A percentile compares a stretch with the other conserved stretches of the same genome.
These are phyloP conservation scores for Pseudoips prasinana DNA, from an alignment of 2,888 invertebrate species.

Conservation along the genomic window DNA sequence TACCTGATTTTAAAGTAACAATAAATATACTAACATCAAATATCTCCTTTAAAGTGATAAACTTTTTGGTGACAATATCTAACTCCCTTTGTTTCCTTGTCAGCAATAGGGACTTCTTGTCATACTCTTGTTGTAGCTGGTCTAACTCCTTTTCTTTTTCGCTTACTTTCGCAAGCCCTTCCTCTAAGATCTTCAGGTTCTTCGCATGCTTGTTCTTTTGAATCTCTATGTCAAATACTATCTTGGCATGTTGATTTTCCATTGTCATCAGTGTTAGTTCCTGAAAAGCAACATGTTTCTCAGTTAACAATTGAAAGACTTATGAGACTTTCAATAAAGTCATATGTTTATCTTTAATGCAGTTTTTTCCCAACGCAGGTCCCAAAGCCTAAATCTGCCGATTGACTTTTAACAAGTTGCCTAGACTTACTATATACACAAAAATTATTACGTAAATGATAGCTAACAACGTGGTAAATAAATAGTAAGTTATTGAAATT, in stretches of 20 bases:
- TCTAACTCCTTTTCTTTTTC: slow-evolving; percentile 62
- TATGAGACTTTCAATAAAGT: too few relatives aligned
- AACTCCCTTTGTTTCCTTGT: slow-evolving; percentile 66
- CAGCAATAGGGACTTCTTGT: slow-evolving; percentile 49
- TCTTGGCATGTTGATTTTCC: slow-evolving; percentile 82
- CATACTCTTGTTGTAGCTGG: slow-evolving; percentile 52
- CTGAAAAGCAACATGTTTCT: too few relatives aligned
- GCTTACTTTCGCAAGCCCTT: slow-evolving; percentile 47
- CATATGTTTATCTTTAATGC: too few relatives aligned
- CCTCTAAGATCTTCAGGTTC: slow-evolving; percentile 56
- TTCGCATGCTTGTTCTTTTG: slow-evolving; percentile 62
- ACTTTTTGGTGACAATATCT: slow-evolving; percentile 63
- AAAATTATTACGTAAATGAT: too few relatives aligned
- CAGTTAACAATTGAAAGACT: too few relatives aligned
- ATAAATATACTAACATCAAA: slow-evolving; percentile 60
- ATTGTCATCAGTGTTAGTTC: slow-evolving; percentile 78
- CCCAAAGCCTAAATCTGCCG: too few relatives aligned
- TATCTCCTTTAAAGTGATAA: slow-evolving; percentile 52
- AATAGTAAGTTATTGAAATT: too few relatives aligned
- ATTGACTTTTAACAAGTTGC: too few relatives aligned
- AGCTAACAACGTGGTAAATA: too few relatives aligned
- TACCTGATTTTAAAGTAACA: too few relatives aligned
- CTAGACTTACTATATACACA: too few relatives aligned
- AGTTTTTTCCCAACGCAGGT: too few relatives aligned
- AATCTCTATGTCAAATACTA: slow-evolving; percentile 82